Evolutionary conservation across 2,888 invertebrate genomes (phyloP), one percentile per base, ranked within the genome.

Genomic region (Cylloceria caligata): DNA sequence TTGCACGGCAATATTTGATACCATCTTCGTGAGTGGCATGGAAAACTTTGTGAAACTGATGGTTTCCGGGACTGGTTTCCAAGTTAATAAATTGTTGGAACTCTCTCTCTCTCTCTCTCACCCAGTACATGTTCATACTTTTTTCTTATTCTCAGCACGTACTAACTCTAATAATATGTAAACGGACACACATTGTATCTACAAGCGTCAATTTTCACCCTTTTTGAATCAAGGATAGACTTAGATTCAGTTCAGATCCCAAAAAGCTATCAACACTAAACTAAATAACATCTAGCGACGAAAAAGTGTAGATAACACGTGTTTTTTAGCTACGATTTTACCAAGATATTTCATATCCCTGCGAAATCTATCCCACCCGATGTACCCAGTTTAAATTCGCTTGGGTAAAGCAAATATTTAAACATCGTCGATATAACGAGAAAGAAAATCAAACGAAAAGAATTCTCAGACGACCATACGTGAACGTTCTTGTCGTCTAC

Each of bases 1-100:
- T 19, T 45, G 65, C 27, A 47, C n/a, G 11, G 30, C 27, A 3
- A 34, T 69, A 24, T 62, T 47, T 64, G 62, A 73, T 30, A 36
- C 47, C 49, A 24, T 47, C 21, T 49, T 27, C 75, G 75, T 75
- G 75, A 67, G 42, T 45, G 75, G 67, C 19, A 75, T 67, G 11
- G 19, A 30, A 42, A 42, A 39, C 0, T 34, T 11, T 4, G 9
- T 24, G 13, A 13, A 21, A 36, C n/a, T 30, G 13, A 36, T 21
- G 13, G 1, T 36, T 24, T 21, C 13, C n/a, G n/a, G 2, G 0
- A 57, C n/a, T 30, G 30, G 34, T 30, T 57, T 34, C 6, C 34
- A 30, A n/a, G n/a, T n/a, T n/a, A n/a, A n/a, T n/a, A n/a, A n/a
- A n/a, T 60, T 36, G 30, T 16, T 4, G 19, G 16, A 57, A 0